phyloP scores from a whole-genome alignment of 2,113 vertebrate genomes.

The Manacus vitellinus region DNA sequence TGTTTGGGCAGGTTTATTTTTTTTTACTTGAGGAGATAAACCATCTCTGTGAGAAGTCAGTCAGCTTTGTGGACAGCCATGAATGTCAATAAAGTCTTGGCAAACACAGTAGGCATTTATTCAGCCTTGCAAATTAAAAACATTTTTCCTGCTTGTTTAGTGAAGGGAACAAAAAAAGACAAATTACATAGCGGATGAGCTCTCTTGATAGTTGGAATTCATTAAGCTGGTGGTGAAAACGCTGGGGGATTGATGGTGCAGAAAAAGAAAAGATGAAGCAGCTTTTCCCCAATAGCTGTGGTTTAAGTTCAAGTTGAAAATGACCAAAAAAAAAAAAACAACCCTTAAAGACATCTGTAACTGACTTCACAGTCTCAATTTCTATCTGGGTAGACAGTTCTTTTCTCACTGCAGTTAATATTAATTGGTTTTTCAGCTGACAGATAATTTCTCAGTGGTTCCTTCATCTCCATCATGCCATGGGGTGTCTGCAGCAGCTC shows the following conservation, averaged over 20 bases:
- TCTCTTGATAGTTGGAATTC: conserved; percentile 60
- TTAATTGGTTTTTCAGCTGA: conserved; percentile 49
- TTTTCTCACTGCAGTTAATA: not conserved
- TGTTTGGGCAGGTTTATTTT: not conserved
- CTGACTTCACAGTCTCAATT: not conserved
- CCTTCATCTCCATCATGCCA: not conserved
- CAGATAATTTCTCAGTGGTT: not conserved
- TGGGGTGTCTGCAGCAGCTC: not conserved
- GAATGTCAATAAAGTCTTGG: conserved; percentile 58
- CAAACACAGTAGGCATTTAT: conserved; percentile 50
- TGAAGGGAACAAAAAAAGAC: conserved; percentile 58
- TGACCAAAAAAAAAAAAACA: not conserved
- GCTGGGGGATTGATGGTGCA: conserved; percentile 43
- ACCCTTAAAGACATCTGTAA: not conserved
- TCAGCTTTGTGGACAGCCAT: conserved; percentile 31
- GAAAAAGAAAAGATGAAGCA: conserved; percentile 48
- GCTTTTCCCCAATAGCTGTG: conserved; percentile 28
- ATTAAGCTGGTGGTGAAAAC: conserved; percentile 60
- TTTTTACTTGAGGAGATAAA: conserved; percentile 3
- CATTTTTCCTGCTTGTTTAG: conserved; percentile 57
- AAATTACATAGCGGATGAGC: conserved; percentile 49
- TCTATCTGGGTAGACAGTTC: conserved; percentile 12
- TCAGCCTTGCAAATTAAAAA: conserved; percentile 68
- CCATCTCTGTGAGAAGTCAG: conserved; percentile 36
- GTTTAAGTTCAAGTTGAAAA: conserved; percentile 48